Percentiles rank a stretch among this genome's conserved stretches.
Conservation (phyloP, 2,888 invertebrate genomes). For the Sphaerophoria taeniata region DNA sequence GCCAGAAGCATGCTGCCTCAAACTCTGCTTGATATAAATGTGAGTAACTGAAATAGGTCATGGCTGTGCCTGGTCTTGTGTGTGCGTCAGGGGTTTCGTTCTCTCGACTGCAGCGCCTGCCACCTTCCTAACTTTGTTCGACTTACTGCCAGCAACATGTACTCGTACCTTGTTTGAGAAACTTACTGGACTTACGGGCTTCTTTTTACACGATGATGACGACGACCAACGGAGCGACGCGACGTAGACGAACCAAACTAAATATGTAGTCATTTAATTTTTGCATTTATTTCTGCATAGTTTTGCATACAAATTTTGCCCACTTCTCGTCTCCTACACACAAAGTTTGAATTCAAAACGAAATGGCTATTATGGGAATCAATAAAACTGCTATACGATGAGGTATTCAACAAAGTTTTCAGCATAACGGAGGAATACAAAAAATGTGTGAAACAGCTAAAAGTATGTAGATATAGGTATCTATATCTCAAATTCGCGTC, state of each 20-base stretch:
- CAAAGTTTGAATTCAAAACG: conserved; percentile 44
- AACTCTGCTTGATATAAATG: conserved; percentile 16
- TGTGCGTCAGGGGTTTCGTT: background rate
- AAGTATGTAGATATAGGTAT: background rate
- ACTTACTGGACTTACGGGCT: conserved; percentile 30
- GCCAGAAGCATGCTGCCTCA: conserved; percentile 21
- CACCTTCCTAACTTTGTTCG: background rate
- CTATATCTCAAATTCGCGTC: conserved; percentile 29
- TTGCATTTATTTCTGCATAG: conserved; percentile 53
- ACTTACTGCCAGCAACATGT: too few species aligned
- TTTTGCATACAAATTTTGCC: conserved; percentile 54
- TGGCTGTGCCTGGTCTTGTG: conserved; percentile 41
- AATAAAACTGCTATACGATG: conserved; percentile 23
- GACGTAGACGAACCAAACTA: conserved; percentile 27
- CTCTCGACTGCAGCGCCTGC: background rate
- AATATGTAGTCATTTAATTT: conserved; percentile 40
- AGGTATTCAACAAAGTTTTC: conserved; percentile 28
- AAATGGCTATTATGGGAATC: conserved; percentile 24
- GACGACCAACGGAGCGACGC: too few species aligned
- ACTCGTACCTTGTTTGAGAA: background rate
- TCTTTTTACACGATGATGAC: background rate
- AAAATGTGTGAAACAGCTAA: conserved; percentile 20
- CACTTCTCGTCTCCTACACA: conserved; percentile 29
- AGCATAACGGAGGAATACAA: background rate
- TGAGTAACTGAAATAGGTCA: conserved; percentile 59